These are phyloP conservation scores for Microcaecilia unicolor DNA, from an alignment of 2,797 vertebrate genomes.

Conservation along the genomic window DNA sequence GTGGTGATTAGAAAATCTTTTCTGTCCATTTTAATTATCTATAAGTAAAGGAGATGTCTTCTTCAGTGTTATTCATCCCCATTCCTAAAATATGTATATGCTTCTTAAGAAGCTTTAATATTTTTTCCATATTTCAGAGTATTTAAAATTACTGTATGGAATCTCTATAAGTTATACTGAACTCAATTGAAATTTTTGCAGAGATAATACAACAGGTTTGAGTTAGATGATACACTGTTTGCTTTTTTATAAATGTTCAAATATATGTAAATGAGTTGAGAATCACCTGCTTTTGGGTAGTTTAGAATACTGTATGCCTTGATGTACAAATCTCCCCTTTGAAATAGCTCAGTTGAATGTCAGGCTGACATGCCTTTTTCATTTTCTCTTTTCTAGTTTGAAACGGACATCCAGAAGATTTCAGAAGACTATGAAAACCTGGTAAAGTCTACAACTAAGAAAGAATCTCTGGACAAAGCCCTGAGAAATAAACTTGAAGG, in stretches of 20 bases:
- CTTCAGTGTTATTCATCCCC: too few relatives aligned
- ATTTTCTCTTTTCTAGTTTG: constrained; percentile 62
- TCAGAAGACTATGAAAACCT: constrained; percentile 73
- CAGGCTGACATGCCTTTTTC: accelerated
- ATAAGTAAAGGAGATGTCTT: too few relatives aligned
- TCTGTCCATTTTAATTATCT: too few relatives aligned
- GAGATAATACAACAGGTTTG: too few relatives aligned
- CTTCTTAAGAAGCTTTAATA: too few relatives aligned
- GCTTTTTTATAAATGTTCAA: neutral
- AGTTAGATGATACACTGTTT: neutral
- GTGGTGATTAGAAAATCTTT: too few relatives aligned
- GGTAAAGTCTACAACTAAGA: constrained; percentile 70
- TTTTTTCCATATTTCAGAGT: too few relatives aligned
- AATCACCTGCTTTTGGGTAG: accelerated
- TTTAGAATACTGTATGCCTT: accelerated
- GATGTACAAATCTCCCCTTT: neutral
- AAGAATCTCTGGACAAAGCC: constrained; percentile 69
- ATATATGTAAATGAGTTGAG: neutral
- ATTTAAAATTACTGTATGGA: too few relatives aligned
- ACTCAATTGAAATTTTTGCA: too few relatives aligned
- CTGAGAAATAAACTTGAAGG: constrained; percentile 76
- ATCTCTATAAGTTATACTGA: too few relatives aligned
- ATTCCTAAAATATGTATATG: too few relatives aligned
- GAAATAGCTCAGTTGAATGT: accelerated
- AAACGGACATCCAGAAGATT: constrained; percentile 69